phyloP scores from a whole-genome alignment of 2,888 invertebrate genomes.

The Salticus scenicus region DNA sequence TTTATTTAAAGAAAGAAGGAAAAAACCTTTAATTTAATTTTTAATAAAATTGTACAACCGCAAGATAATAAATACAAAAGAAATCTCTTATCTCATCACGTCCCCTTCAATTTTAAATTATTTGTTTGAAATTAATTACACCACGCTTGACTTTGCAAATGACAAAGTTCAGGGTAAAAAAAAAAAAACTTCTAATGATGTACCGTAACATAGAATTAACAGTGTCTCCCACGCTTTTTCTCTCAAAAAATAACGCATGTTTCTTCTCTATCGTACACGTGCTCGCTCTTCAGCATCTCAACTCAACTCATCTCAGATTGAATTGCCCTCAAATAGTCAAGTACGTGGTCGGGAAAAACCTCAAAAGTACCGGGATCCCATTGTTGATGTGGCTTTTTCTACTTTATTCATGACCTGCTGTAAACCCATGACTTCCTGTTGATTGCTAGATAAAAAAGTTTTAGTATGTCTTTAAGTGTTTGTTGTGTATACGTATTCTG shows the following conservation, averaged over 20 bases:
- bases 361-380: not conserved
- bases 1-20: too few relatives aligned
- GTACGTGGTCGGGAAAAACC: not conserved
- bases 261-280: not conserved
- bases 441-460: not conserved
- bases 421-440: not conserved
- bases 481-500: not conserved
- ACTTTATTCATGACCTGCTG: not conserved
- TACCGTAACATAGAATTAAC: not conserved
- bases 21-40: too few relatives aligned
- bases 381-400: not conserved
- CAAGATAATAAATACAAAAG: too few relatives aligned
- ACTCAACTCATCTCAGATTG: not conserved
- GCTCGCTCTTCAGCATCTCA: not conserved
- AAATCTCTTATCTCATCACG: too few relatives aligned
- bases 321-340: constrained; percentile 2
- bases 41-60: too few relatives aligned
- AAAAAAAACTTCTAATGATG: not conserved
- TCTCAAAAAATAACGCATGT: not conserved
- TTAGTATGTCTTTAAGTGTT: not conserved
- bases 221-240: not conserved
- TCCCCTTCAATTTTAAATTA: too few relatives aligned
- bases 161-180: not conserved
- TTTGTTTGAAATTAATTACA: too few relatives aligned
- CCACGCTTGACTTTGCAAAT: too few relatives aligned